Evolutionary conservation across 92 coral and sea anemone genomes (phyloP).

Genomic region (Epizoanthus scotinus): DNA sequence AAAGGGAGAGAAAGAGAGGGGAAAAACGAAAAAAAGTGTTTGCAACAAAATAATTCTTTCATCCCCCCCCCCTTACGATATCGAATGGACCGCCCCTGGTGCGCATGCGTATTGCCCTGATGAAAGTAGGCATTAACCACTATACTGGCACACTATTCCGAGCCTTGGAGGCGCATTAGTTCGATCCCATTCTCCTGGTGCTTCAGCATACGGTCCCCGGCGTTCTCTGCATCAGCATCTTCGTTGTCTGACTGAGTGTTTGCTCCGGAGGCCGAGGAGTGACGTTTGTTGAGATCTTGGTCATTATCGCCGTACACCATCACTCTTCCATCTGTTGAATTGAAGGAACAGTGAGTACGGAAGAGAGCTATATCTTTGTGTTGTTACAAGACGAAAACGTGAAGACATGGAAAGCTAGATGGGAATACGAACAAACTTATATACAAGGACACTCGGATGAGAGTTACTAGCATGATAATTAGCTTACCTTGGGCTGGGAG

Average conservation of each 20-base stretch:
- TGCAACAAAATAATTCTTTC: too few relatives aligned
- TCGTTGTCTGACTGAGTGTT: slow-evolving; percentile 25
- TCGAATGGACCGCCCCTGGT: too few relatives aligned
- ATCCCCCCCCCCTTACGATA: too few relatives aligned
- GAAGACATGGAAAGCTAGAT: too few relatives aligned
- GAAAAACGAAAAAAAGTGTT: too few relatives aligned
- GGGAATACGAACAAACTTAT: too few relatives aligned
- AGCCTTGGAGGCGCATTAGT: slow-evolving; percentile 19
- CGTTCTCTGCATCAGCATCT: slow-evolving; percentile 21
- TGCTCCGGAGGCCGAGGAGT: neutral
- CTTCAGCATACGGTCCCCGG: slow-evolving; percentile 18
- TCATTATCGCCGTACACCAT: slow-evolving; percentile 28
- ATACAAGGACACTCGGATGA: too few relatives aligned
- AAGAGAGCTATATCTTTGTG: neutral
- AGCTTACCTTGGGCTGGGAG: too few relatives aligned
- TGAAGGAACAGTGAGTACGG: neutral
- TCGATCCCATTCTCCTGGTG: slow-evolving; percentile 34
- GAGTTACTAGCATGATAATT: too few relatives aligned
- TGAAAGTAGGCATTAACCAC: neutral
- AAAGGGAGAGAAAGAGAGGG: too few relatives aligned
- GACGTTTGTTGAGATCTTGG: neutral
- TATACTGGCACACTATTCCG: neutral
- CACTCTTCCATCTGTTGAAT: slow-evolving; percentile 15
- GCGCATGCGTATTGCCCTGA: neutral
- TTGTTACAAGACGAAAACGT: neutral